Evolutionary conservation across 2,888 invertebrate genomes (phyloP).

Genomic region (Drosophila testacea): DNA sequence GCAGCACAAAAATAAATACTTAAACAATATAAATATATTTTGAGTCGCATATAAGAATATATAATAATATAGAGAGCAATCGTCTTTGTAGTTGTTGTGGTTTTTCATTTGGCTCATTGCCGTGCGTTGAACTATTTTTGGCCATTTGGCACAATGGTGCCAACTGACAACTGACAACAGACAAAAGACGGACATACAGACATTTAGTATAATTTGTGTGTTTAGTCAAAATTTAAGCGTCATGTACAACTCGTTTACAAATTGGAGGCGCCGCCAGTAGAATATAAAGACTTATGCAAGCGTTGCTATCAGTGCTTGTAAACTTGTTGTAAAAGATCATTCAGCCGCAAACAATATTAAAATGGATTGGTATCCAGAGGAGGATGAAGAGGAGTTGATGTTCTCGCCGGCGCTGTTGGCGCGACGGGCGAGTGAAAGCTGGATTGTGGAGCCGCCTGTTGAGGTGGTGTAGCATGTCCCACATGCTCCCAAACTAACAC

Average conservation of each 20-base stretch:
- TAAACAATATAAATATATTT: conserved; percentile 40
- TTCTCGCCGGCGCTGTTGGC: conserved; percentile 95
- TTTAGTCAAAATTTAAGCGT: conserved; percentile 45
- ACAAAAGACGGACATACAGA: conserved; percentile 4
- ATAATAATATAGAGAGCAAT: conserved; percentile 19
- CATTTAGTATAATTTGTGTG: conserved; percentile 32
- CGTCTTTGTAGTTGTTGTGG: conserved; percentile 15
- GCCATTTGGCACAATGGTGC: conserved; percentile 55
- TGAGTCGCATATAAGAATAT: conserved; percentile 13
- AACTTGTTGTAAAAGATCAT: conserved; percentile 5
- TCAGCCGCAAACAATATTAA: no score
- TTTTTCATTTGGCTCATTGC: conserved; percentile 70
- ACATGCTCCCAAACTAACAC: neutral
- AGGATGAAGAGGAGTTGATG: conserved; percentile 94
- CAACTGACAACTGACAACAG: conserved; percentile 24
- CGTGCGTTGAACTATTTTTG: conserved; percentile 74
- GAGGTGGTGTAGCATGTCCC: conserved; percentile 87
- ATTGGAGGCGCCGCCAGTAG: conserved; percentile 57
- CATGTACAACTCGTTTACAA: conserved; percentile 76
- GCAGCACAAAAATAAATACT: conserved; percentile 28
- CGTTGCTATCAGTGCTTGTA: conserved; percentile 8
- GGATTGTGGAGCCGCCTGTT: conserved; percentile 94
- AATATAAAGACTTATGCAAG: conserved; percentile 62
- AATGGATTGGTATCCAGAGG: conserved; percentile 92
- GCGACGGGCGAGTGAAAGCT: conserved; percentile 94